Percentiles rank a stretch among this genome's conserved stretches.
These are phyloP conservation scores for Bombyx huttoni DNA, from an alignment of 2,888 invertebrate genomes.

Conservation along the genomic window DNA sequence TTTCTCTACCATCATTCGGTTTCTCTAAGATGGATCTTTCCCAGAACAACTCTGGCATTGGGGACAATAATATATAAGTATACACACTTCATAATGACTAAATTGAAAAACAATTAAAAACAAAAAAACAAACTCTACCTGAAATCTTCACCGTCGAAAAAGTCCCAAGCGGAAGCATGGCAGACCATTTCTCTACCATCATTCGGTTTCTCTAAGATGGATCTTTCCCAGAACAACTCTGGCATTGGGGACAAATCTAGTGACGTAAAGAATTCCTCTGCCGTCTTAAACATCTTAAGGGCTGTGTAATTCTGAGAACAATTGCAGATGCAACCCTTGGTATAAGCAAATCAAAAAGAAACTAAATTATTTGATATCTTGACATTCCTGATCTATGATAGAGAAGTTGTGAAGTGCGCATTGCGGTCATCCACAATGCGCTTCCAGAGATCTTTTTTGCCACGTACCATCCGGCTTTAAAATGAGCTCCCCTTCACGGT, in stretches of 20 bases:
- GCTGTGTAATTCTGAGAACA: conserved; percentile 78
- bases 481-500: too few species aligned
- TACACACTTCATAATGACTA: background rate
- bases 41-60: conserved; percentile 87
- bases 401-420: too few species aligned
- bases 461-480: too few species aligned
- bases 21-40: conserved; percentile 86
- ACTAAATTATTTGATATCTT: too few species aligned
- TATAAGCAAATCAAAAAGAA: too few species aligned
- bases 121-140: conserved; percentile 70
- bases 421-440: too few species aligned
- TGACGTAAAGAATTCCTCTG: conserved; percentile 89
- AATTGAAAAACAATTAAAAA: background rate
- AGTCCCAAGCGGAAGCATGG: conserved; percentile 93
- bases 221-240: conserved; percentile 85
- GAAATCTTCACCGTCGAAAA: conserved; percentile 85
- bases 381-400: too few species aligned
- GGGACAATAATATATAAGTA: conserved; percentile 32
- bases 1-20: conserved; percentile 77
- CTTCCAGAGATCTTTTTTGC: too few species aligned
- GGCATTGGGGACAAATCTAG: conserved; percentile 84
- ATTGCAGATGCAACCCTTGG: background rate
- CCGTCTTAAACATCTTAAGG: conserved; percentile 82
- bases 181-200: conserved; percentile 83
- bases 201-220: conserved; percentile 84